Evolutionary conservation across 1,140 invertebrate species (phyloP), one percentile per base, ranked within the genome.

Genomic region (Ooceraea biroi): DNA sequence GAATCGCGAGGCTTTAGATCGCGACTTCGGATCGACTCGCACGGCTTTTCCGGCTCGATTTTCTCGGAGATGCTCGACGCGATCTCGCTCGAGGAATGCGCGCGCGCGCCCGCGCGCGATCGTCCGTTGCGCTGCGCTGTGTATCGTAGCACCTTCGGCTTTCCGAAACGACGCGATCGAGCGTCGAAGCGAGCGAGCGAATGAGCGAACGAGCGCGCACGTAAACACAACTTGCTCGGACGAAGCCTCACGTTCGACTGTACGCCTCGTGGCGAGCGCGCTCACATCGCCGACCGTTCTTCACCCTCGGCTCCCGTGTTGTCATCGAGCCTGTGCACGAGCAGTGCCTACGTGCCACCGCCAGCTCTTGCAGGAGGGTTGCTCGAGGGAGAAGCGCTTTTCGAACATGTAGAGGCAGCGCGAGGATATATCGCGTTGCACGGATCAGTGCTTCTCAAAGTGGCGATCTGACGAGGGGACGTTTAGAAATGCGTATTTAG

Each of bases 211-310:
- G 19, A 44, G 14, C 72, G 22, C 19, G 68, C 61, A n/a, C 22
- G n/a, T 11, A 19, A 25, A n/a, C 19, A 14, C 66, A 86, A 57
- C 66, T 44, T 73, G 3, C 85, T 69, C 68, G 58, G 46, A 36
- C 83, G 57, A 27, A 58, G 87, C 77, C 76, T 82, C 83, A 82
- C 87, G 71, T 63, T 77, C 60, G 71, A 88, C 87, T 88, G 87
- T 71, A 58, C 55, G 52, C 48, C 41, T 57, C 66, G 61, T 50
- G 46, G 65, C 69, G 58, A n/a, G 48, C 36, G 63, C 50, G 58
- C 58, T 63, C 36, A 36, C 36, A 41, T 19, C 73, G 44, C 41
- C 63, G 46, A 48, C 11, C 12, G n/a, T 25, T 69, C 50, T 69
- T 80, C 76, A 80, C 76, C 76, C 65, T 69, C 65, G 19, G 19